Base-by-base conservation (phyloP, 92 coral and sea anemone genomes). In the Parazoanthus atlanticus region DNA sequence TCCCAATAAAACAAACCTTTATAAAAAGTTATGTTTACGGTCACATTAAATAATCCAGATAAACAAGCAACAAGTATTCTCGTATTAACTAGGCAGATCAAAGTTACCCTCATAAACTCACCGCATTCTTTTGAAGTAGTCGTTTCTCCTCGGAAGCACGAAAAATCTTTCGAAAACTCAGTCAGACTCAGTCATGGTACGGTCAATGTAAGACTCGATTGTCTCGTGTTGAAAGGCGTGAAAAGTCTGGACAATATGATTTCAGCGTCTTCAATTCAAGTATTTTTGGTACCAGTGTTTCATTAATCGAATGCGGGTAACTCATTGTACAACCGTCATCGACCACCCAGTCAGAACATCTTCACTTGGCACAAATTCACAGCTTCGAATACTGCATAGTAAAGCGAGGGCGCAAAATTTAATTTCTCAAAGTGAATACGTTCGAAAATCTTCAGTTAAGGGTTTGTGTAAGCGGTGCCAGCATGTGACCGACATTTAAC, bases 211-310 rank as follows among this genome's bases (percentile, higher is more conserved):
- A 33, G 28, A 17, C 41, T 17, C 79, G 32, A 78, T 34, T 61
- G 72, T 61, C 29, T 32, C 19, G n/a, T 81, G 26, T 19, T 65
- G 46, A 81, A 81, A 34, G 43, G 83, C 43, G 85, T 19, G 28
- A 29, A 34, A n/a, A 56, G 19, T 23, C 47, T 25, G 8, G 29
- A 58, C 71, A 81, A 34, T 54, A 34, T 3, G 28, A 30, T 19
- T 54, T 23, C 8, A 32, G 66, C 41, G 12, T 21, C 26, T 61
- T 81, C 74, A 23, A 81, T 81, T 80, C 72, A 81, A 30, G 54
- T 31, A 23, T 34, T 78, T 30, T 54, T 25, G 47, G 85, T 81
- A 81, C 85, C 85, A 52, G 85, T 33, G 71, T 36, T 33, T 16
- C 36, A n/a, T 40, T 58, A 32, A 81, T 34, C n/a, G 28, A 23